phyloP scores from a whole-genome alignment of 2,797 vertebrate species.

The Triplophysa yarkandensis region DNA sequence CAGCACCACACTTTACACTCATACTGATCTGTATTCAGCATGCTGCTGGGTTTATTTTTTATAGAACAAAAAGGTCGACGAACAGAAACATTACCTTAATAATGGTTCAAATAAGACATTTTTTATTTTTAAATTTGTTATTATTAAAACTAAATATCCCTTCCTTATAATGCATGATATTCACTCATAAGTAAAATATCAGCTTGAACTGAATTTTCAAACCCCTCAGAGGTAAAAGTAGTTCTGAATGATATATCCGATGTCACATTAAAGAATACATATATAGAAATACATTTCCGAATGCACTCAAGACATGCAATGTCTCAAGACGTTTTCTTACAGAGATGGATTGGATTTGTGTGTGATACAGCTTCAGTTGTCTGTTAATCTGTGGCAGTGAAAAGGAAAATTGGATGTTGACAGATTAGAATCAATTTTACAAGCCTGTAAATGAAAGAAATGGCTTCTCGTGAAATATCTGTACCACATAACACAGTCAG shows the following conservation, averaged over 20 bases:
- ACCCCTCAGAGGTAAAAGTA: too few species aligned
- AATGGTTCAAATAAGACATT: too few species aligned
- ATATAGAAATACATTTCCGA: neutral
- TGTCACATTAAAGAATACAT: neutral
- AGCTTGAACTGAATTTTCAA: too few species aligned
- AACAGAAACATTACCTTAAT: too few species aligned
- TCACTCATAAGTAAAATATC: too few species aligned
- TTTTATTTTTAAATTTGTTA: too few species aligned
- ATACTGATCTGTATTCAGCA: neutral
- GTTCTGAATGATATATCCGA: neutral
- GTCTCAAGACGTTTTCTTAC: too few species aligned
- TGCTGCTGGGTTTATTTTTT: too few species aligned
- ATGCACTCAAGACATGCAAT: slow-evolving; percentile 42
- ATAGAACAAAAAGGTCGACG: too few species aligned
- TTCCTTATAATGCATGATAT: too few species aligned
- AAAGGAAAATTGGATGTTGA: slow-evolving; percentile 55
- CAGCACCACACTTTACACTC: neutral
- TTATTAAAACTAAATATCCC: too few species aligned
- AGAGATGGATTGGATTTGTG: slow-evolving; percentile 65
- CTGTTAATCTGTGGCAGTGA: slow-evolving; percentile 57
- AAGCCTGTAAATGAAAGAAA: slow-evolving; percentile 55
- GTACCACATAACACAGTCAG: slow-evolving; percentile 8
- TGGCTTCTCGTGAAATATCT: slow-evolving; percentile 5
- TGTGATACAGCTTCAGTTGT: slow-evolving; percentile 52
- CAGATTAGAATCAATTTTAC: slow-evolving; percentile 63